Percentiles rank a stretch among this genome's conserved stretches.
Conservation (phyloP, 1,140 invertebrate genomes). For the Trichomalopsis sarcophagae region DNA sequence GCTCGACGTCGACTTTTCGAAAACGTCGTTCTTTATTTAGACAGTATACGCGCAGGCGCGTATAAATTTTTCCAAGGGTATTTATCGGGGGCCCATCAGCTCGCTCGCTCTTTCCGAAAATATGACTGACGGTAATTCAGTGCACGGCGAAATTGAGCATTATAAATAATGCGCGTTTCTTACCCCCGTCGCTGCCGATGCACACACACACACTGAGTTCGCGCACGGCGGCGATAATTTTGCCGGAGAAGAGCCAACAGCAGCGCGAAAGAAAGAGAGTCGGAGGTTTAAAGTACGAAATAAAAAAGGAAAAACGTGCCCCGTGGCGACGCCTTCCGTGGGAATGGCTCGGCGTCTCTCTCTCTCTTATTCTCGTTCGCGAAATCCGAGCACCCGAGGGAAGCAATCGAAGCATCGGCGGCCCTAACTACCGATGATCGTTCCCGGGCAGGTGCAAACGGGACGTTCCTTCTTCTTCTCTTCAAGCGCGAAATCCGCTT, state of each 20-base stretch:
- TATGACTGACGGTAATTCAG: neutral
- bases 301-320: constrained; percentile 12
- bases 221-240: constrained; percentile 14
- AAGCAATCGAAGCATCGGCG: constrained; percentile 37
- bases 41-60: neutral
- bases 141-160: neutral
- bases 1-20: neutral
- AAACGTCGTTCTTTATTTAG: neutral
- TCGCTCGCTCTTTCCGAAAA: neutral
- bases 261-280: neutral
- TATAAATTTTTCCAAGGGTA: neutral
- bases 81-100: neutral
- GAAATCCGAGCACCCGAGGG: constrained; percentile 45
- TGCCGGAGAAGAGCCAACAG: neutral
- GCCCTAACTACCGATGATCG: constrained; percentile 46
- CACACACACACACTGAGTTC: constrained; percentile 12
- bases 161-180: neutral
- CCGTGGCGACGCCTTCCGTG: constrained; percentile 42
- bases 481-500: constrained; percentile 25
- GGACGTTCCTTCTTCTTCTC: constrained; percentile 4
- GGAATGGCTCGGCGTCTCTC: constrained; percentile 26
- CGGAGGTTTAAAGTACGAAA: neutral
- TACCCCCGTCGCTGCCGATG: neutral
- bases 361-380: constrained; percentile 28
- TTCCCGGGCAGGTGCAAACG: constrained; percentile 48